Conservation (phyloP, 2,113 vertebrate species). For the Oryzias woworae region DNA sequence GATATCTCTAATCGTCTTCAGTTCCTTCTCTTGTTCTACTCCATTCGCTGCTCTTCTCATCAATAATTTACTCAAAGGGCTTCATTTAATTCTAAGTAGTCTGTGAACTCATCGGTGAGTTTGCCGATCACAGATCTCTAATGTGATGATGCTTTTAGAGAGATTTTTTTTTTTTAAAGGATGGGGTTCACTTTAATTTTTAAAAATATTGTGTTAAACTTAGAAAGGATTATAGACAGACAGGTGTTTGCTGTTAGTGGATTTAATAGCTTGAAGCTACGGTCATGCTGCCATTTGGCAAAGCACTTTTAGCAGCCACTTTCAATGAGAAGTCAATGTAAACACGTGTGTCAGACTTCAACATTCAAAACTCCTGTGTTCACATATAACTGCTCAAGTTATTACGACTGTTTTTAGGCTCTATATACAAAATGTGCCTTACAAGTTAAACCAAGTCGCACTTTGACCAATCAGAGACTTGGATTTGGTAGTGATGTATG, state of each 20-base stretch:
- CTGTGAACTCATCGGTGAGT: no score
- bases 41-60: slow-evolving; percentile 38
- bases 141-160: slow-evolving; percentile 50
- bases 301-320: no score
- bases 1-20: slow-evolving; percentile 40
- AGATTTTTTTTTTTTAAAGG: slow-evolving; percentile 64
- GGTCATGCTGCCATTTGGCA: no score
- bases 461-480: no score
- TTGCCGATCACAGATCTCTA: slow-evolving; percentile 22
- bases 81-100: slow-evolving; percentile 36
- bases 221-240: slow-evolving; percentile 53
- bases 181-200: slow-evolving; percentile 54
- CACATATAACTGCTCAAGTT: no score
- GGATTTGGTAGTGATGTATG: no score
- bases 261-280: not conserved
- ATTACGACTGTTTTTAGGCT: no score
- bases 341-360: slow-evolving; percentile 6
- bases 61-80: slow-evolving; percentile 57
- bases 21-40: slow-evolving; percentile 35
- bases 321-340: no score
- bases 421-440: no score
- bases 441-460: no score
- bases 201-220: slow-evolving; percentile 62
- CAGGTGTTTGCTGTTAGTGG: slow-evolving; percentile 43
- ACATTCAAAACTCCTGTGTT: no score